Conservation (phyloP, 2,113 vertebrate species). For the Limanda limanda region DNA sequence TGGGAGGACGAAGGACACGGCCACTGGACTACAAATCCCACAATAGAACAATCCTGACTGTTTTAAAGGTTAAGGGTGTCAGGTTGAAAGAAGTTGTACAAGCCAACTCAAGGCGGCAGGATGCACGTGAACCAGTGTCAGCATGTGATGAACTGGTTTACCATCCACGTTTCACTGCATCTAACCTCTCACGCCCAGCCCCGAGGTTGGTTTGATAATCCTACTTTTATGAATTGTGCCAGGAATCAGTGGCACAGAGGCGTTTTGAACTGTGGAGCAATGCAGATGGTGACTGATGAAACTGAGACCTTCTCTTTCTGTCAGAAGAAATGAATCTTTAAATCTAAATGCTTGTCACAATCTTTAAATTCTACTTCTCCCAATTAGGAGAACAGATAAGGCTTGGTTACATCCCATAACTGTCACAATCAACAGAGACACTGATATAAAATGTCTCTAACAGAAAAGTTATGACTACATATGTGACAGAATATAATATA, state of each 20-base stretch:
- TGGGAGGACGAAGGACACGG: background rate
- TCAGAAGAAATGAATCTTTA: no score
- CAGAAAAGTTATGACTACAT: background rate
- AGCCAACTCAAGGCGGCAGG: background rate
- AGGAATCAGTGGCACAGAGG: background rate
- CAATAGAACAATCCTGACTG: background rate
- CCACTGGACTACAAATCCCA: background rate
- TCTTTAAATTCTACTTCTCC: no score
- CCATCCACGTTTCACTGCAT: background rate
- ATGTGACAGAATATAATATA: background rate
- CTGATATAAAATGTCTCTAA: background rate
- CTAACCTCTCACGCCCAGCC: background rate
- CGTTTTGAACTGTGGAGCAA: background rate
- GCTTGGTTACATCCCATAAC: no score
- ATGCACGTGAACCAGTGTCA: background rate
- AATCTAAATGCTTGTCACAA: no score
- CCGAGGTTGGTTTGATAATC: background rate
- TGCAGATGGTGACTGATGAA: no score
- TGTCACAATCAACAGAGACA: no score
- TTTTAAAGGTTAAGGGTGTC: constrained; percentile 25
- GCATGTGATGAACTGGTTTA: constrained; percentile 4
- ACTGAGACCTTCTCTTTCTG: no score
- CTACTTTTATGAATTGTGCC: background rate
- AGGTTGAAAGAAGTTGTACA: background rate
- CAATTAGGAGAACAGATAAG: no score